phyloP scores from a whole-genome alignment of 2,888 invertebrate genomes.

The Drosophila kambysellisi region DNA sequence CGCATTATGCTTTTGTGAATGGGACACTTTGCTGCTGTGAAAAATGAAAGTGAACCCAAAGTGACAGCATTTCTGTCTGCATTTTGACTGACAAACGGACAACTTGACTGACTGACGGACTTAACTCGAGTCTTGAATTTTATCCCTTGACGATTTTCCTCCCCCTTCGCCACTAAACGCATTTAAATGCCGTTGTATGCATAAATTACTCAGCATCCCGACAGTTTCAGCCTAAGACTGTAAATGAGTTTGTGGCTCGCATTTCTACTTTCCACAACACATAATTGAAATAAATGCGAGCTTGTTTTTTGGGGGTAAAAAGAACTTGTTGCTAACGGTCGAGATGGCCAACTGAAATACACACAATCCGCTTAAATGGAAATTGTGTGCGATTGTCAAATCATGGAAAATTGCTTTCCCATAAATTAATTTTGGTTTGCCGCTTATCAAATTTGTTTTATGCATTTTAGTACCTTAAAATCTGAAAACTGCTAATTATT shows the following conservation, averaged over 20 bases:
- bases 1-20: constrained; percentile 24
- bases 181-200: constrained; percentile 70
- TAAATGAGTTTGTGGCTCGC: constrained; percentile 60
- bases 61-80: constrained; percentile 42
- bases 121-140: neutral
- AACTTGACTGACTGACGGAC: constrained; percentile 6
- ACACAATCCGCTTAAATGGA: constrained; percentile 1
- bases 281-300: constrained; percentile 59
- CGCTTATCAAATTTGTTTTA: neutral
- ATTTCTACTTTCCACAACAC: constrained; percentile 13
- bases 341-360: constrained; percentile 29
- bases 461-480: neutral
- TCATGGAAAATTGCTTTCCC: neutral
- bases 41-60: constrained; percentile 67
- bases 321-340: constrained; percentile 31
- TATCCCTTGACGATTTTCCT: constrained; percentile 12
- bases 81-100: constrained; percentile 12
- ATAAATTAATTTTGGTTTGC: neutral
- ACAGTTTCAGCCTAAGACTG: constrained; percentile 56
- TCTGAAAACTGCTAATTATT: neutral
- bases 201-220: constrained; percentile 65
- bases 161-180: constrained; percentile 32
- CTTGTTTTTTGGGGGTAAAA: neutral
- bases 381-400: neutral
- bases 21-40: constrained; percentile 56